Base-by-base conservation (phyloP, 2,797 vertebrate species). In the Rhinichthys osculus region DNA sequence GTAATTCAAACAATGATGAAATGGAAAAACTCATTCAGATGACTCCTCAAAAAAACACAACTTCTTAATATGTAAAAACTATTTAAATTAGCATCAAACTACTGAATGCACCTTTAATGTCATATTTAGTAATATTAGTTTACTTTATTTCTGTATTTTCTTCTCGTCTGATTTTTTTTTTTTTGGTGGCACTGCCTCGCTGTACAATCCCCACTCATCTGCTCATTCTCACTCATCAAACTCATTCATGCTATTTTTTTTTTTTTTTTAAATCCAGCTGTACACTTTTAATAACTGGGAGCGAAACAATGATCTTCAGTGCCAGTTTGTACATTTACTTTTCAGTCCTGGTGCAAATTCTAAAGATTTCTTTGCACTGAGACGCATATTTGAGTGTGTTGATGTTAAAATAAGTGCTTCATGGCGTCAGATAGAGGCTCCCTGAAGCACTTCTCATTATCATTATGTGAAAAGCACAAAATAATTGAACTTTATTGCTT, bases 301-400 rank as follows among this genome's bases (percentile, higher is more conserved):
- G 76, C n/a, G 0, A 69, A 86, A 83, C 70, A 59, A 38, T 87
- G 66, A 85, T 88, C 70, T 80, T 47, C 73, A 79, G 78, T 79
- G 70, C 72, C 44, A 85, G 80, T 69, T 27, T 67, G 50, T 50
- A 70, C 57, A 82, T 88, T 59, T 14, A 19, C 47, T 81, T n/a
- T 52, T 21, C 2, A n/a, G 64, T 35, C 14, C 59, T 76, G 6
- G 76, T 86, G 30, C 23, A 86, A 86, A 85, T 54, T 54, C 81
- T 81, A 87, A 85, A 82, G 72, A 84, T 78, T 64, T 77, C 35
- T 85, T 70, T 87, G 47, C 73, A 82, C 33, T 59, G 52, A 27
- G 69, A 17, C 2, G 7, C 27, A 17, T 21, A n/a, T 83, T 76
- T 73, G 40, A 79, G 69, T 73, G 78, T 74, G 74, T 85, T 82